A percentile compares a stretch with the other conserved stretches of the same genome.
phyloP scores from a whole-genome alignment of 2,888 invertebrate species.

The Dione vanillae region DNA sequence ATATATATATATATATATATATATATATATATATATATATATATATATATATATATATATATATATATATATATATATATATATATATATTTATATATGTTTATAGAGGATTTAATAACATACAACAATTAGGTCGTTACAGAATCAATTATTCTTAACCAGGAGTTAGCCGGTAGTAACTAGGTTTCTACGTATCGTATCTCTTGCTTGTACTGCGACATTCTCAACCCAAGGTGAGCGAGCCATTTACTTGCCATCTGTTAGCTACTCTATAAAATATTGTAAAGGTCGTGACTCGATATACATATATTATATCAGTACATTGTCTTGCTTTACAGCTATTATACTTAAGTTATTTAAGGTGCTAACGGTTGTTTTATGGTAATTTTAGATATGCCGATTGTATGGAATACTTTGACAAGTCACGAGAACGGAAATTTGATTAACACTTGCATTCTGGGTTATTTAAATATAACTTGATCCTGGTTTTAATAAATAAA shows the following conservation, averaged over 20 bases:
- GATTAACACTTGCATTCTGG: constrained; percentile 32
- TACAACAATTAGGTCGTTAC: constrained; percentile 13
- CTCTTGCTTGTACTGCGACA: constrained; percentile 57
- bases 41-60: no score
- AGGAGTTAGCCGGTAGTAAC: constrained; percentile 25
- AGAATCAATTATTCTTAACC: constrained; percentile 23
- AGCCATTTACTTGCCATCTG: constrained; percentile 62
- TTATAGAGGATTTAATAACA: background rate
- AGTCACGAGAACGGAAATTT: constrained; percentile 43
- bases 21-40: no score
- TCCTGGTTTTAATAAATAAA: constrained; percentile 13
- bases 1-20: no score
- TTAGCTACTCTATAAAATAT: constrained; percentile 58
- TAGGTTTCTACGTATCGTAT: constrained; percentile 37
- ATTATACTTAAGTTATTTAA: constrained; percentile 52
- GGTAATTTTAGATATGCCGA: constrained; percentile 49
- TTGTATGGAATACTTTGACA: constrained; percentile 39
- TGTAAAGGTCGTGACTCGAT: constrained; percentile 71
- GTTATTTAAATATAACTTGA: constrained; percentile 33
- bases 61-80: no score
- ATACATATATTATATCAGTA: constrained; percentile 51
- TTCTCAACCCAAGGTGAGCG: constrained; percentile 67
- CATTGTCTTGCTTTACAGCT: constrained; percentile 57
- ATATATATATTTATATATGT: background rate
- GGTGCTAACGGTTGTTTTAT: constrained; percentile 48